These are phyloP conservation scores for Caenorhabditis inopinata DNA, from an alignment of 1,140 invertebrate species.

Conservation along the genomic window DNA sequence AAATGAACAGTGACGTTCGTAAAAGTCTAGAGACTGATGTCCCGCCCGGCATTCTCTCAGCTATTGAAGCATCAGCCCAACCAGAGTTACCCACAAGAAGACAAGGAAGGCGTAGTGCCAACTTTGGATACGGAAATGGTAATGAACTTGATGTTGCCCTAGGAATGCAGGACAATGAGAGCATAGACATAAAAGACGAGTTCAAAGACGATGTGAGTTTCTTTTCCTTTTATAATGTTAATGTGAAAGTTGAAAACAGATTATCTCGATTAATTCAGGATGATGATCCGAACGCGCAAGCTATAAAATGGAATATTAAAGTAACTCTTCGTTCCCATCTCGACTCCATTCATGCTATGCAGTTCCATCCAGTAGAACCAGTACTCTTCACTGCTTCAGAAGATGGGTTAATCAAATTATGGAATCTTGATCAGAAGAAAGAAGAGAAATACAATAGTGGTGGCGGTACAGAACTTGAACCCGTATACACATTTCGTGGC, in stretches of 20 bases:
- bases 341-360: slow-evolving; percentile 79
- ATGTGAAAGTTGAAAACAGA: not conserved
- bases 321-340: slow-evolving; percentile 76
- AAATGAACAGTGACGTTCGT: not conserved
- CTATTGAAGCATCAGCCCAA: not conserved
- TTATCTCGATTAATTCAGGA: slow-evolving; percentile 1
- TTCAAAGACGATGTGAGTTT: slow-evolving; percentile 49
- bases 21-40: slow-evolving; percentile 6
- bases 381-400: slow-evolving; percentile 96
- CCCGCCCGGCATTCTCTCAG: not conserved
- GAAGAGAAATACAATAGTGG: slow-evolving; percentile 36
- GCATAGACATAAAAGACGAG: slow-evolving; percentile 61
- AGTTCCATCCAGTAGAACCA: slow-evolving; percentile 95
- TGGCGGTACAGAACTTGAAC: slow-evolving; percentile 31
- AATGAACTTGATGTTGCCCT: slow-evolving; percentile 36
- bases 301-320: slow-evolving; percentile 56
- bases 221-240: no score
- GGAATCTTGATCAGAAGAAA: slow-evolving; percentile 90
- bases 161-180: slow-evolving; percentile 37
- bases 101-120: slow-evolving; percentile 4
- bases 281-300: slow-evolving; percentile 51
- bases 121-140: not conserved
- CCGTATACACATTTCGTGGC: slow-evolving; percentile 41
- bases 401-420: slow-evolving; percentile 96
- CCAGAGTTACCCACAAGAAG: not conserved